Evolutionary conservation across 2,113 vertebrate species (phyloP).

Genomic region (Archilochus colubris): DNA sequence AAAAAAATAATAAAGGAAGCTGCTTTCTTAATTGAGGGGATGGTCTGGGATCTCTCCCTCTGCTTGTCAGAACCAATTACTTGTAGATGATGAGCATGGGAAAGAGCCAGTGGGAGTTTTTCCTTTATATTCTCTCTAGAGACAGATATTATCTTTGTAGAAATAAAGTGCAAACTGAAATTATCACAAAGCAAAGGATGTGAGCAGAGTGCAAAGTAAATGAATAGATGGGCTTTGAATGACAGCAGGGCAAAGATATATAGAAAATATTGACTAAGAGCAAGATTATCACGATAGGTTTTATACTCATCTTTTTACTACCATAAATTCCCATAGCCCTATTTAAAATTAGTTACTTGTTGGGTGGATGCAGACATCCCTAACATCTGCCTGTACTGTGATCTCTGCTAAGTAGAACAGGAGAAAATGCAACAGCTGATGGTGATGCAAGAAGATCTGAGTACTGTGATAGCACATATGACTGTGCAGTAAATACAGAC

Average conservation of each 20-base stretch:
- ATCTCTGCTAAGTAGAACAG: not conserved
- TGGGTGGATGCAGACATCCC: not conserved
- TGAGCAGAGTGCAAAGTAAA: not conserved
- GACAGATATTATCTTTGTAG: not conserved
- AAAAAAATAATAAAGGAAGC: not conserved
- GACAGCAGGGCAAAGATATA: not conserved
- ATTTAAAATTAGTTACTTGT: conserved; percentile 23
- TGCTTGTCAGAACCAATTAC: conserved; percentile 13
- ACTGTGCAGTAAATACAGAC: not conserved
- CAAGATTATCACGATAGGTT: conserved; percentile 8
- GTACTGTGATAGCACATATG: not conserved
- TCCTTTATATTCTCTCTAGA: not conserved
- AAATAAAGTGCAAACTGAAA: conserved; percentile 1
- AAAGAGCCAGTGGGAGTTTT: conserved; percentile 38
- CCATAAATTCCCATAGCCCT: not conserved
- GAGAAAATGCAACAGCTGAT: not conserved
- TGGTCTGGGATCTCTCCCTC: not conserved
- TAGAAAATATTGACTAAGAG: not conserved
- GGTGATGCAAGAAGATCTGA: not conserved
- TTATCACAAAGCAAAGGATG: not conserved
- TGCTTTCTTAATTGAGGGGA: not conserved
- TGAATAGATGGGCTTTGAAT: not conserved
- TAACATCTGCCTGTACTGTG: not conserved
- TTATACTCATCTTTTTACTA: not conserved
- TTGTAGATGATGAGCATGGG: conserved; percentile 26